Percentiles rank a stretch among this genome's conserved stretches.
phyloP scores from a whole-genome alignment of 2,113 vertebrate genomes.

The Cromileptes altivelis region DNA sequence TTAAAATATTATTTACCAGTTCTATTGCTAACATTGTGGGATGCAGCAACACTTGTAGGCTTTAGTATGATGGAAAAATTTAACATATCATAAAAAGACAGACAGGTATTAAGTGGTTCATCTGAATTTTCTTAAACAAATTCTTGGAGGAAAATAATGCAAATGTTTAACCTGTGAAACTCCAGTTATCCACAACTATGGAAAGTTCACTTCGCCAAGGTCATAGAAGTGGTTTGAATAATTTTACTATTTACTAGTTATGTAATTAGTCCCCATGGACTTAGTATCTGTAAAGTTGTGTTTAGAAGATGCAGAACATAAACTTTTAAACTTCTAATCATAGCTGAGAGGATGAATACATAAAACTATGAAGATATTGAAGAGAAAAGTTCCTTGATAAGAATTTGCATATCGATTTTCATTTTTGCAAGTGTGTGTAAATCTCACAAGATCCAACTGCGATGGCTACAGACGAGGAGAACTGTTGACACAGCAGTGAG shows the following conservation, averaged over 20 bases:
- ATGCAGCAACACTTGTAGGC: neutral
- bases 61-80: neutral
- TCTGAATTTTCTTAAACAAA: too few relatives aligned
- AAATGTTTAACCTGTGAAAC: too few relatives aligned
- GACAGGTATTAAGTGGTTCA: neutral
- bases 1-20: neutral
- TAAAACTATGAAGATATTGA: too few relatives aligned
- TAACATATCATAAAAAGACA: neutral
- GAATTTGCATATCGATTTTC: neutral
- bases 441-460: neutral
- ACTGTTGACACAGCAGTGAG: neutral
- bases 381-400: too few relatives aligned
- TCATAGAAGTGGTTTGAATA: neutral
- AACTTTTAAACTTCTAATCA: neutral
- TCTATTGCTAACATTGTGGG: neutral
- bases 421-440: neutral
- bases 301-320: neutral
- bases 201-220: too few relatives aligned
- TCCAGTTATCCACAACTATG: too few relatives aligned
- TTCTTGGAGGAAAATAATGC: too few relatives aligned
- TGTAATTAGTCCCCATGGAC: too few relatives aligned
- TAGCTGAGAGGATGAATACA: too few relatives aligned
- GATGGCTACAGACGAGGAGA: neutral
- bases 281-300: too few relatives aligned
- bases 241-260: too few relatives aligned